Percentiles rank a stretch among this genome's conserved stretches.
Evolutionary conservation across 23 tunicate species (phyloP).

Genomic region (Ascidia mentula): DNA sequence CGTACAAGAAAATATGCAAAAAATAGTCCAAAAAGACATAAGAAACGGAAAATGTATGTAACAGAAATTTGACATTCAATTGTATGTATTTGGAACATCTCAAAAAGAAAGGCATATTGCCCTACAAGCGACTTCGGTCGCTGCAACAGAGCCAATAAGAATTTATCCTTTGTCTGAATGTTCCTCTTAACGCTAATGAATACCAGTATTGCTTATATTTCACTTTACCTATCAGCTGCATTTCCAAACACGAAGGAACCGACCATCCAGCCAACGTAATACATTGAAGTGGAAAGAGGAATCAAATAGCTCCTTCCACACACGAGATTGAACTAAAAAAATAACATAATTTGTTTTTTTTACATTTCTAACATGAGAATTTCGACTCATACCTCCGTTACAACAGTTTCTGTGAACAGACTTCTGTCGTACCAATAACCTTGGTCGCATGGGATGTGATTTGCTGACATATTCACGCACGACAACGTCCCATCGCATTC

Average conservation of each 20-base stretch:
- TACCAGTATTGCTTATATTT: neutral
- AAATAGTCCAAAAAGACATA: too few relatives aligned
- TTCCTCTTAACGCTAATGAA: neutral
- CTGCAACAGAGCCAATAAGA: too few relatives aligned
- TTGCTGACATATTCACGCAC: conserved; percentile 36
- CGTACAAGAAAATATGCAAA: too few relatives aligned
- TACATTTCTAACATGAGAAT: too few relatives aligned
- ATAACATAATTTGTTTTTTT: too few relatives aligned
- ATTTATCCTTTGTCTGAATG: too few relatives aligned
- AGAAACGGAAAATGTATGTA: too few relatives aligned
- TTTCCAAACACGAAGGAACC: conserved; percentile 74
- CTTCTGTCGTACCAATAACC: conserved; percentile 43
- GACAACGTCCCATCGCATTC: conserved; percentile 16
- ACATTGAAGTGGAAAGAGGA: conserved; percentile 63
- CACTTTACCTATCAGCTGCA: conserved; percentile 70
- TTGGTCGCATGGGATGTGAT: conserved; percentile 38
- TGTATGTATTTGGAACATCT: too few relatives aligned
- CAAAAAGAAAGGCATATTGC: too few relatives aligned
- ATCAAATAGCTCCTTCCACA: conserved; percentile 41
- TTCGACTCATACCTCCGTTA: conserved; percentile 47
- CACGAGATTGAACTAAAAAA: conserved; percentile 53
- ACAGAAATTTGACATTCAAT: too few relatives aligned
- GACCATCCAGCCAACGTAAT: conserved; percentile 60
- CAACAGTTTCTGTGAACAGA: conserved; percentile 51
- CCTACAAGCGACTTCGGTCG: too few relatives aligned